A percentile compares a stretch with the other conserved stretches of the same genome.
phyloP scores from a whole-genome alignment of 1,140 invertebrate genomes.

The Aphidius ervi region DNA sequence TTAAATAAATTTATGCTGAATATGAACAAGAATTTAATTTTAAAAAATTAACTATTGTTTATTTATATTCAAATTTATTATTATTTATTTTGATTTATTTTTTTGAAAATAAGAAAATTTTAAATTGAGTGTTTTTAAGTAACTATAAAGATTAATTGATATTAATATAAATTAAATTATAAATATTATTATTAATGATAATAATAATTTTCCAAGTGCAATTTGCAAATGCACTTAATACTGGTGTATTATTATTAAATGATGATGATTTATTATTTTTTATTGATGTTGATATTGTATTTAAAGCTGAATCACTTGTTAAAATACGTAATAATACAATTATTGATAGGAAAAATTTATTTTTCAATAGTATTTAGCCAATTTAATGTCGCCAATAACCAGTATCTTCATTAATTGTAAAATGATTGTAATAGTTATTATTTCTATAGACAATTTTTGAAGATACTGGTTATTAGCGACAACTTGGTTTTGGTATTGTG shows the following conservation, averaged over 20 bases:
- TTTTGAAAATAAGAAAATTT: too few species aligned
- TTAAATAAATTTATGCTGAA: too few species aligned
- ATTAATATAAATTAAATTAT: slow-evolving; percentile 62
- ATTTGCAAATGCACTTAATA: slow-evolving; percentile 70
- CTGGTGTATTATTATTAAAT: slow-evolving; percentile 56
- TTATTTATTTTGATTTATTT: too few species aligned
- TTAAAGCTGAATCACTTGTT: slow-evolving; percentile 63
- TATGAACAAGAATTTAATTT: too few species aligned
- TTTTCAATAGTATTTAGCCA: slow-evolving; percentile 98
- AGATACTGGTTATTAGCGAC: slow-evolving; percentile 82
- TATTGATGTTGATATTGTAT: slow-evolving; percentile 86
- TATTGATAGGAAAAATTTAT: slow-evolving; percentile 72
- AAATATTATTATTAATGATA: slow-evolving; percentile 61
- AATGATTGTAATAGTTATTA: neutral
- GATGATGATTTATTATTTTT: slow-evolving; percentile 74
- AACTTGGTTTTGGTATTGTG: slow-evolving; percentile 95
- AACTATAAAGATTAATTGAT: too few species aligned
- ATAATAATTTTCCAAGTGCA: slow-evolving; percentile 73
- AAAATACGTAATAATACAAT: slow-evolving; percentile 76
- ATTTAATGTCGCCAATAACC: slow-evolving; percentile 60
- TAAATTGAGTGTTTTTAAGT: too few species aligned
- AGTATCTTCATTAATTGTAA: too few species aligned
- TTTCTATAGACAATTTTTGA: slow-evolving; percentile 45
- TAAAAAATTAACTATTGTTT: too few species aligned
- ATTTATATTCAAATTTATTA: too few species aligned